Evolutionary conservation across 2,797 vertebrate genomes (phyloP), one percentile per base, ranked within the genome.

Genomic region (Adrianichthys oophorus): DNA sequence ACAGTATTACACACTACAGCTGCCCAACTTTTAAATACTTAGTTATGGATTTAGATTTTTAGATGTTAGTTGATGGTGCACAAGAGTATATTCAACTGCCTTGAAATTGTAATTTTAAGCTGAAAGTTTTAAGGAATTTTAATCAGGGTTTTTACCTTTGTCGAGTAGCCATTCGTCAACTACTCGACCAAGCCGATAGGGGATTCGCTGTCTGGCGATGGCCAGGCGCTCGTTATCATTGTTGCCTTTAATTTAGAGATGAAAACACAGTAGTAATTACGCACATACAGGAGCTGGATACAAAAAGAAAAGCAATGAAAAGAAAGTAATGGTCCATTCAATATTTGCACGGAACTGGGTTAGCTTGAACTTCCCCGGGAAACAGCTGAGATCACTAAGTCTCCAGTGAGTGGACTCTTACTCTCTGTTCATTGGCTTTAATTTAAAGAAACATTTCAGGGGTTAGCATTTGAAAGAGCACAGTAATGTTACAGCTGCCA

Each of bases 171-270:
- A 98, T 93, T 99, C 98, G 95, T 99, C 98, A 98, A 98, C 98
- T 98, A 99, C 96, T 98, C 98, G 98, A 98, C 98, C 96, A 94
- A 99, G 96, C 95, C 98, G 97, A 98, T 98, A 98, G 97, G 97
- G 97, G 96, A 98, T 99, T 98, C 97, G 97, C 96, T 98, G 96
- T 98, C 97, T 99, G 98, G 97, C 97, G 98, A 99, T 98, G 96
- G 96, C 96, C 97, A 99, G 97, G 95, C 97, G 97, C 93, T 99
- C 97, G 96, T 98, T 98, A 99, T 99, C 97, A 98, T 95, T 98
- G 97, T 97, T 98, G 95, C 97, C 97, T 99, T 99, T 98, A 98
- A 98, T 91, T 91, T 91, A 91, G 87, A 91, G 88, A 90, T 91
- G 90, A 90, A 88, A 91, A 91, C 87, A 97, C 87, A 91, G 89